These are phyloP conservation scores for Antrozous pallidus DNA, from an alignment of 2,797 vertebrate species.

Conservation along the genomic window DNA sequence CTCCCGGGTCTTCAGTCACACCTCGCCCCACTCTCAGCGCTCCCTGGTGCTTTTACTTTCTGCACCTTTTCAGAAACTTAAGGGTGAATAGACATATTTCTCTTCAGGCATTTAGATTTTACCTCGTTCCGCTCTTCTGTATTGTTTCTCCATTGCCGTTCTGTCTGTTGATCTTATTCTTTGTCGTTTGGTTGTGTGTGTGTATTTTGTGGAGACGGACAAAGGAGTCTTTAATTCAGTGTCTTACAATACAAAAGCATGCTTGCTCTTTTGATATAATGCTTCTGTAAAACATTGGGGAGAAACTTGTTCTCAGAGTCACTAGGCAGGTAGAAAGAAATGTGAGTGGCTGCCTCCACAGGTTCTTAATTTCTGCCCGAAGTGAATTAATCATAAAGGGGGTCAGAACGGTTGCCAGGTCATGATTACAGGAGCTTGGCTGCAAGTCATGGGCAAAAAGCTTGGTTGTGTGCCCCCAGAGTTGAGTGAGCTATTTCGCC, in stretches of 20 bases:
- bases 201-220: not conserved
- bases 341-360: not conserved
- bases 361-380: constrained; percentile 19
- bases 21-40: not conserved
- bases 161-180: not conserved
- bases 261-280: not conserved
- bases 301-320: not conserved
- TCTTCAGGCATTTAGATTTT: not conserved
- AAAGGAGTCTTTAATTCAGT: not conserved
- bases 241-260: not conserved
- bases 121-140: not conserved
- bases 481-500: constrained; percentile 39
- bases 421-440: constrained; percentile 13
- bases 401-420: constrained; percentile 24
- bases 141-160: not conserved
- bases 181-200: not conserved
- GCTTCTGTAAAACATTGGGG: not conserved
- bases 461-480: not conserved
- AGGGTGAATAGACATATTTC: not conserved
- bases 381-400: constrained; percentile 19
- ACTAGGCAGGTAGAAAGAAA: constrained; percentile 16
- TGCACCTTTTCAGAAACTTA: not conserved
- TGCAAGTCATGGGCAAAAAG: not conserved
- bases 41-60: not conserved
- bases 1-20: not conserved